A percentile compares a stretch with the other conserved stretches of the same genome.
Evolutionary conservation across 2,113 vertebrate genomes (phyloP).

Genomic region (Falco punctatus): DNA sequence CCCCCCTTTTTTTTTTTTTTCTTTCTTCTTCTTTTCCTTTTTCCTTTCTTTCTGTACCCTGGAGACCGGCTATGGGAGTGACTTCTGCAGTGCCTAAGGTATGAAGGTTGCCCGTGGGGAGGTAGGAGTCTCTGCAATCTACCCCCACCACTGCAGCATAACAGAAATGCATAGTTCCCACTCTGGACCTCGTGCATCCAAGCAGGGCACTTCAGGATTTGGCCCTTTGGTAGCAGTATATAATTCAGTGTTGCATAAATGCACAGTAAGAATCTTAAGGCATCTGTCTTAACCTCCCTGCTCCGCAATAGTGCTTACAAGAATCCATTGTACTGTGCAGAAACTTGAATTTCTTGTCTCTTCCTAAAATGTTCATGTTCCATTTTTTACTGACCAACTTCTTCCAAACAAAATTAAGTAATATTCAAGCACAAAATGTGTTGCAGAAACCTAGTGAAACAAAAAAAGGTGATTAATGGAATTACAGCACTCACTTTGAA

Average conservation of each 20-base stretch:
- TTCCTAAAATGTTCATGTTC: slow-evolving; percentile 66
- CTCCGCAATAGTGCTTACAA: slow-evolving; percentile 68
- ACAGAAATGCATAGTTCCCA: slow-evolving; percentile 72
- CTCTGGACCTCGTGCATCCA: slow-evolving; percentile 61
- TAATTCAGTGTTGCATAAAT: slow-evolving; percentile 72
- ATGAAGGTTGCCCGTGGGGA: neutral
- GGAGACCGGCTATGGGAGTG: slow-evolving; percentile 32
- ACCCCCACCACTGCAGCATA: slow-evolving; percentile 23
- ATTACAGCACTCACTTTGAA: neutral
- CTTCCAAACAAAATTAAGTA: slow-evolving; percentile 74
- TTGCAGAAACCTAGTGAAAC: slow-evolving; percentile 74
- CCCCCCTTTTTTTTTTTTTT: neutral
- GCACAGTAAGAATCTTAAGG: slow-evolving; percentile 78
- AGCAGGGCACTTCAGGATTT: slow-evolving; percentile 70
- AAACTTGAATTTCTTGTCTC: slow-evolving; percentile 68
- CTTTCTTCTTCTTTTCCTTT: neutral
- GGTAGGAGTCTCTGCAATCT: slow-evolving; percentile 19
- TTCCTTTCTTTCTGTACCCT: neutral
- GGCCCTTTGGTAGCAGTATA: slow-evolving; percentile 64
- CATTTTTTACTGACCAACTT: slow-evolving; percentile 55
- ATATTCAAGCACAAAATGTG: slow-evolving; percentile 73
- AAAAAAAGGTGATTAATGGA: slow-evolving; percentile 5
- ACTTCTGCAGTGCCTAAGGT: slow-evolving; percentile 43
- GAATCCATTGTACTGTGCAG: slow-evolving; percentile 60
- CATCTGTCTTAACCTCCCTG: slow-evolving; percentile 74